A percentile compares a stretch with the other conserved stretches of the same genome.
Evolutionary conservation across 1,140 invertebrate species (phyloP).

Genomic region (Drusus annulatus): DNA sequence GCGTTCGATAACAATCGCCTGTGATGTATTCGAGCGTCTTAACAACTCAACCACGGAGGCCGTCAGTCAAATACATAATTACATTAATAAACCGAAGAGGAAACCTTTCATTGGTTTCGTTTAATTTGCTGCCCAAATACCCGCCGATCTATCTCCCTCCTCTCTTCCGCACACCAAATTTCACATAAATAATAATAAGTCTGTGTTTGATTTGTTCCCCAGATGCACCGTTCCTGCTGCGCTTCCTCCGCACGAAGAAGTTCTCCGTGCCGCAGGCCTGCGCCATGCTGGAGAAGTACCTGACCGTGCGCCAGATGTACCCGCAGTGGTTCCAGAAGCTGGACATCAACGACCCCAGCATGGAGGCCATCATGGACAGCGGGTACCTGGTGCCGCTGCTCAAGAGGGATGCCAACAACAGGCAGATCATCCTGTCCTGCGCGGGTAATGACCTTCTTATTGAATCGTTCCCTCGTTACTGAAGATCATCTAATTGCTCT

Average conservation of each 20-base stretch:
- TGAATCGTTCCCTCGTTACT: too few relatives aligned
- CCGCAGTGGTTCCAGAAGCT: constrained; percentile 88
- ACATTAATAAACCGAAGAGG: too few relatives aligned
- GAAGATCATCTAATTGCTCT: too few relatives aligned
- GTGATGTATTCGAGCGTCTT: too few relatives aligned
- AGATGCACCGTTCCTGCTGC: constrained; percentile 84
- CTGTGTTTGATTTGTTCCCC: constrained; percentile 44
- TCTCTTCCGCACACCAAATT: too few relatives aligned
- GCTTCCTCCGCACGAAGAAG: constrained; percentile 89
- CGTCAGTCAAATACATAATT: too few relatives aligned
- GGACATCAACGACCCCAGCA: constrained; percentile 80
- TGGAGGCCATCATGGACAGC: constrained; percentile 84
- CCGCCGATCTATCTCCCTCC: too few relatives aligned
- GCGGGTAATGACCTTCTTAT: constrained; percentile 70
- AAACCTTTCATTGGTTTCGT: too few relatives aligned
- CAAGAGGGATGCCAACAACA: constrained; percentile 80
- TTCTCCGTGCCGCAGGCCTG: constrained; percentile 88
- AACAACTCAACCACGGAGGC: too few relatives aligned
- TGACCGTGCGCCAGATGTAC: constrained; percentile 85
- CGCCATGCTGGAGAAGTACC: constrained; percentile 87
- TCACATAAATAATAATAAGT: too few relatives aligned
- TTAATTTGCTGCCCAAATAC: too few relatives aligned
- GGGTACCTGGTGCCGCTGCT: constrained; percentile 86
- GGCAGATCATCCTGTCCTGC: constrained; percentile 82
- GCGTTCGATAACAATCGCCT: too few relatives aligned